These are phyloP conservation scores for Amphipyra tragopoginis DNA, from an alignment of 2,888 invertebrate species.

Conservation along the genomic window DNA sequence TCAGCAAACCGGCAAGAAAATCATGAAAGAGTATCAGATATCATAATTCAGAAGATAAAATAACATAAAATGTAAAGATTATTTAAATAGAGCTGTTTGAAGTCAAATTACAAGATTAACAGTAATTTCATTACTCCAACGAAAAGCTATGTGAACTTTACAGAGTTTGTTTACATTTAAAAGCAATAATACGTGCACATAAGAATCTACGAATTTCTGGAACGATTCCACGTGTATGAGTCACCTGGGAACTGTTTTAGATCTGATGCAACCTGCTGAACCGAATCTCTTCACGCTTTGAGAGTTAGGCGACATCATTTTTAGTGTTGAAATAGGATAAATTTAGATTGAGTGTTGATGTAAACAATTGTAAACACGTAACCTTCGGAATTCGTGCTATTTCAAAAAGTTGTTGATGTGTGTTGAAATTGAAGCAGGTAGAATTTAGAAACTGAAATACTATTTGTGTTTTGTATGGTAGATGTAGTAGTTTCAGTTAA, in stretches of 20 bases:
- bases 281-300: conserved; percentile 63
- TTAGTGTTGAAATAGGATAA: conserved; percentile 60
- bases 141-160: conserved; percentile 32
- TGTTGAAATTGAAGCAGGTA: neutral
- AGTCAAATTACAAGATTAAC: conserved; percentile 6
- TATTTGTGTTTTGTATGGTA: too few species aligned
- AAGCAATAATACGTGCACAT: conserved; percentile 48
- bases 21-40: too few species aligned
- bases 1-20: too few species aligned
- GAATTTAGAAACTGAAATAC: too few species aligned
- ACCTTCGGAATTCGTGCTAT: neutral
- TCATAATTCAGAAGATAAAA: too few species aligned
- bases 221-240: conserved; percentile 79
- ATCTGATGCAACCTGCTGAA: conserved; percentile 79
- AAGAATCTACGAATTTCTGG: conserved; percentile 73
- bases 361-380: conserved; percentile 29
- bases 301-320: conserved; percentile 60
- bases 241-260: conserved; percentile 83
- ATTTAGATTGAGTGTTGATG: conserved; percentile 57
- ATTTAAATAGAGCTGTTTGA: too few species aligned
- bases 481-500: too few species aligned
- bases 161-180: conserved; percentile 48
- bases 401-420: neutral
- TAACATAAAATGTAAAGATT: too few species aligned
- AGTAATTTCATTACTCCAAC: conserved; percentile 17